These are phyloP conservation scores for Diarsia dahlii DNA, from an alignment of 2,888 invertebrate species.

Conservation along the genomic window DNA sequence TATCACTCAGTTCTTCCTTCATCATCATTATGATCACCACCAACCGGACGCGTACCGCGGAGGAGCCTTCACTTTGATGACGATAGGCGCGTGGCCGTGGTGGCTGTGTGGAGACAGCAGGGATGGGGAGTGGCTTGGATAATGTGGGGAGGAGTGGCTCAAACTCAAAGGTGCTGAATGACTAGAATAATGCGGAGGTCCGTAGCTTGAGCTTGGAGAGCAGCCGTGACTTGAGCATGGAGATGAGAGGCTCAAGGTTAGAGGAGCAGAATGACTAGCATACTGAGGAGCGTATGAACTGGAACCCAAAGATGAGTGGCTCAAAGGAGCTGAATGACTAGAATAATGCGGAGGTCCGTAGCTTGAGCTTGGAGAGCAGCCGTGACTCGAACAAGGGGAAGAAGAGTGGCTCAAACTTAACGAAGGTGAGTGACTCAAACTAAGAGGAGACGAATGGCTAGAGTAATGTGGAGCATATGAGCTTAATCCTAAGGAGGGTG, in stretches of 20 bases:
- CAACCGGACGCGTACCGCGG: constrained; percentile 56
- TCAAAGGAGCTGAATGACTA: background rate
- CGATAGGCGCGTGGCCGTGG: constrained; percentile 34
- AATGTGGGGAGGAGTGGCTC: constrained; percentile 23
- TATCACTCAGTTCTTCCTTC: background rate
- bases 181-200: constrained; percentile 20
- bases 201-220: constrained; percentile 24
- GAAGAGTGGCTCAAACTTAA: constrained; percentile 11
- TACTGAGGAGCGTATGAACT: constrained; percentile 10
- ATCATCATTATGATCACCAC: constrained; percentile 51
- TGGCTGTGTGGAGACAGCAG: constrained; percentile 17
- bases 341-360: background rate
- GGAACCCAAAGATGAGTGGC: constrained; percentile 5
- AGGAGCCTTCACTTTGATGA: constrained; percentile 61
- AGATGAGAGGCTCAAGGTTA: constrained; percentile 33
- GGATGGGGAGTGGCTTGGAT: constrained; percentile 16
- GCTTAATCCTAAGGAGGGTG: constrained; percentile 3
- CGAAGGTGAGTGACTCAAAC: constrained; percentile 13
- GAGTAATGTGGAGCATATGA: constrained; percentile 4
- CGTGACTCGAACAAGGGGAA: background rate
- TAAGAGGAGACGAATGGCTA: constrained; percentile 17
- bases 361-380: background rate
- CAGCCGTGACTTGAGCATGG: constrained; percentile 3
- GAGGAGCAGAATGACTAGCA: constrained; percentile 17
- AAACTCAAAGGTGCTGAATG: constrained; percentile 16